These are phyloP conservation scores for Varanus komodoensis DNA, from an alignment of 2,113 vertebrate genomes.

Conservation along the genomic window DNA sequence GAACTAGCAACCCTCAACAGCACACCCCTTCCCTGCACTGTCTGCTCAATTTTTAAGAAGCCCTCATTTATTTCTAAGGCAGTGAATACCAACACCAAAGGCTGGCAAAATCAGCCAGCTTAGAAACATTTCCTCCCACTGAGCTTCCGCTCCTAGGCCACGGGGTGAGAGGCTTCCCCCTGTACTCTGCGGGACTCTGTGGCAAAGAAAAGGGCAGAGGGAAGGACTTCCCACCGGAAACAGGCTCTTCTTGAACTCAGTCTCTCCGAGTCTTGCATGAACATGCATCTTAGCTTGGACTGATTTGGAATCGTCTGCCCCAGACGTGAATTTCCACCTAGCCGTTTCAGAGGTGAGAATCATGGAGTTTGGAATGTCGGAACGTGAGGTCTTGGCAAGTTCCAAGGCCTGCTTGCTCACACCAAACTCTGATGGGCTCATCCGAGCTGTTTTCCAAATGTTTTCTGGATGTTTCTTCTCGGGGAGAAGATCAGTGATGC, in stretches of 20 bases:
- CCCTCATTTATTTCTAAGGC: neutral
- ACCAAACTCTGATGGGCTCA: neutral
- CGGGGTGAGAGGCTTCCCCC: neutral
- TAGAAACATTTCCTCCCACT: neutral
- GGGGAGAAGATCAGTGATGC: neutral
- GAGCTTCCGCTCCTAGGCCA: neutral
- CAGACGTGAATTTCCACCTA: neutral
- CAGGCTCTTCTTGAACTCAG: neutral
- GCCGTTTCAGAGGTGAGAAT: too few relatives aligned
- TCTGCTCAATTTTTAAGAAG: neutral
- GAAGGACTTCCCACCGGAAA: neutral
- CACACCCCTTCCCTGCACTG: neutral
- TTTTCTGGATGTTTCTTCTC: neutral
- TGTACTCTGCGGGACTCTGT: neutral
- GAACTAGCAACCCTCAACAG: neutral
- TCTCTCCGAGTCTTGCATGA: neutral
- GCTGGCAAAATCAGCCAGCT: neutral
- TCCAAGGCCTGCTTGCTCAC: neutral
- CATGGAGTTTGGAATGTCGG: neutral
- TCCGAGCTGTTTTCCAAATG: neutral
- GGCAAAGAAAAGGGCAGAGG: neutral
- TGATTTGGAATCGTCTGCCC: neutral
- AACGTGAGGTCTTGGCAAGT: neutral
- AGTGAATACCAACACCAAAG: neutral
- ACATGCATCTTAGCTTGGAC: neutral